phyloP scores from a whole-genome alignment of 2,797 vertebrate species.

The Hafferia zeledoni region DNA sequence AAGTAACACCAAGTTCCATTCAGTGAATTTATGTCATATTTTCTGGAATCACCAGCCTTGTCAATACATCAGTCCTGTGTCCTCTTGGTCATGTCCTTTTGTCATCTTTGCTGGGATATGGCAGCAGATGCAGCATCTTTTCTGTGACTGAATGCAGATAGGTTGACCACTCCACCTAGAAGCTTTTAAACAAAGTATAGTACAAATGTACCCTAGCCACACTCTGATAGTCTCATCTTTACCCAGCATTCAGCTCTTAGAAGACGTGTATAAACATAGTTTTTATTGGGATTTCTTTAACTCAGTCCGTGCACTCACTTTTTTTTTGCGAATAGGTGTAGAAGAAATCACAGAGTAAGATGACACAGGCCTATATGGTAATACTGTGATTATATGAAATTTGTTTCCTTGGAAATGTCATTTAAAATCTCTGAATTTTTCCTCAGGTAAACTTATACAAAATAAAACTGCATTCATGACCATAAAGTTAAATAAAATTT shows the following conservation, averaged over 20 bases:
- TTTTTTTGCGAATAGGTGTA: background rate
- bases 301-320: background rate
- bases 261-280: background rate
- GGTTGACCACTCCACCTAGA: background rate
- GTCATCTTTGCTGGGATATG: background rate
- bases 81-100: background rate
- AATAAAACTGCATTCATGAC: background rate
- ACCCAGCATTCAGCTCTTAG: background rate
- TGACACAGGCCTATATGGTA: background rate
- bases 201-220: background rate
- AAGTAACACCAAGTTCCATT: background rate
- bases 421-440: background rate
- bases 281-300: background rate
- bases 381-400: background rate
- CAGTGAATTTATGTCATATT: background rate
- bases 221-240: background rate
- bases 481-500: background rate
- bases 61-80: accelerated
- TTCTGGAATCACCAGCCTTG: background rate
- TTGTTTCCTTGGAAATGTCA: background rate
- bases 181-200: background rate
- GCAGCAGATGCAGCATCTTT: background rate
- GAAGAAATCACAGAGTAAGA: background rate
- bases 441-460: background rate
- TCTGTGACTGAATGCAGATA: background rate